These are phyloP conservation scores for Halictus rubicundus DNA, from an alignment of 1,140 invertebrate genomes.

Conservation along the genomic window DNA sequence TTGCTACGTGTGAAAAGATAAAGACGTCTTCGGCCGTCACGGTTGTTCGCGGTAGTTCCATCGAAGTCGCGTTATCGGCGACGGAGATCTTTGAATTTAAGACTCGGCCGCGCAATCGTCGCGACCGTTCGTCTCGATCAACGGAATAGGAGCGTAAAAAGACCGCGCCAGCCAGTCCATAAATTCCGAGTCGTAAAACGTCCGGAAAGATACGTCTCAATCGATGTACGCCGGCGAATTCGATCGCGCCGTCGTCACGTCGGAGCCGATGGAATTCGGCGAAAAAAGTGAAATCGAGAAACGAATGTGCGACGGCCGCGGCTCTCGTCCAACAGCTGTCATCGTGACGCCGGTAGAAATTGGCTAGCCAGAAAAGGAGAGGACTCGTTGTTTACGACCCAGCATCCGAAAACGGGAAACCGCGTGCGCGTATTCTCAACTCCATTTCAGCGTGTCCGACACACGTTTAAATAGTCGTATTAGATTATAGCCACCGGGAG, in stretches of 20 bases:
- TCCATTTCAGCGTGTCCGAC: neutral
- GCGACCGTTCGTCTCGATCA: neutral
- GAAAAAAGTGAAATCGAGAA: constrained; percentile 45
- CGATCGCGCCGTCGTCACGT: constrained; percentile 3
- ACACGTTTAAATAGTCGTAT: neutral
- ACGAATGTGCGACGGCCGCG: too few species aligned
- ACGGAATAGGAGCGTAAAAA: constrained; percentile 14
- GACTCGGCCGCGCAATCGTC: neutral
- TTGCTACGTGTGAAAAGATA: neutral
- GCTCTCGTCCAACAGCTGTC: neutral
- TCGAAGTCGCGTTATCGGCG: neutral
- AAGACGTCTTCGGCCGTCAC: neutral
- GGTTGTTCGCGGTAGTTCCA: neutral
- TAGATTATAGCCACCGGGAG: neutral
- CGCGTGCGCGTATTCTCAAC: neutral
- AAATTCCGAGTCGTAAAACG: constrained; percentile 55
- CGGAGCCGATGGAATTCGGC: constrained; percentile 17
- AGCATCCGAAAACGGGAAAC: neutral
- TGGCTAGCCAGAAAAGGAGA: neutral
- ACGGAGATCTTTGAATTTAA: neutral
- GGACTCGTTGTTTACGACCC: constrained; percentile 3
- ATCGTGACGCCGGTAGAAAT: neutral
- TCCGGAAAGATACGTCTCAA: constrained; percentile 47
- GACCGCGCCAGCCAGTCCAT: too few species aligned
- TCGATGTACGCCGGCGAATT: neutral